A percentile compares a stretch with the other conserved stretches of the same genome.
Evolutionary conservation across 1,140 invertebrate genomes (phyloP).

Genomic region (Dryas iulia): DNA sequence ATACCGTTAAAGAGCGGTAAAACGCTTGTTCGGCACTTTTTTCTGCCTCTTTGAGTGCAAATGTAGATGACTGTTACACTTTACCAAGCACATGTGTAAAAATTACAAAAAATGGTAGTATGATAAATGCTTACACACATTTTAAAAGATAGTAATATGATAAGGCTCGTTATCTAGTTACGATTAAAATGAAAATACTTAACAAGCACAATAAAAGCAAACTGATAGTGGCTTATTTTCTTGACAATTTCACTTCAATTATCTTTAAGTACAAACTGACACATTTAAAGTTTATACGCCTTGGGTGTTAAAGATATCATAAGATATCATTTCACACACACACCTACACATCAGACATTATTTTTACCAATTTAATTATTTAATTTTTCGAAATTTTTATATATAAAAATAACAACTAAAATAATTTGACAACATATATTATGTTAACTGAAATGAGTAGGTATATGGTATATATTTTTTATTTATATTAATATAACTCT

Average conservation of each 20-base stretch:
- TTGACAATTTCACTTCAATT: conserved; percentile 1
- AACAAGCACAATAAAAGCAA: neutral
- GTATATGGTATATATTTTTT: neutral
- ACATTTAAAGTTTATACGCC: conserved; percentile 3
- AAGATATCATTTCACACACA: neutral
- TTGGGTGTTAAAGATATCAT: neutral
- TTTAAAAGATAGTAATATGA: conserved; percentile 3
- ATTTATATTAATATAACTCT: conserved; percentile 9
- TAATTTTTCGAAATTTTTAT: too few species aligned
- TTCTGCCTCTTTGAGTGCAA: neutral
- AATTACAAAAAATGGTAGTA: neutral
- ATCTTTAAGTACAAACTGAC: conserved; percentile 5
- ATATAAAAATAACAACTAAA: too few species aligned
- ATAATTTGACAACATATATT: too few species aligned
- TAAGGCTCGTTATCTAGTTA: conserved; percentile 8
- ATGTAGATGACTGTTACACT: neutral
- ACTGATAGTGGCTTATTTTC: conserved; percentile 15
- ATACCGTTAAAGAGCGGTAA: neutral
- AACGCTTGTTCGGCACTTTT: conserved; percentile 1
- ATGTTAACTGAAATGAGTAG: too few species aligned
- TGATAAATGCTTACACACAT: neutral
- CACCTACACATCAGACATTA: too few species aligned
- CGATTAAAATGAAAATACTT: conserved; percentile 9
- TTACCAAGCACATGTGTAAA: neutral
- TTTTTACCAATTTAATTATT: too few species aligned